Evolutionary conservation across 2,113 vertebrate species (phyloP).

Genomic region (Ceratotherium simum): DNA sequence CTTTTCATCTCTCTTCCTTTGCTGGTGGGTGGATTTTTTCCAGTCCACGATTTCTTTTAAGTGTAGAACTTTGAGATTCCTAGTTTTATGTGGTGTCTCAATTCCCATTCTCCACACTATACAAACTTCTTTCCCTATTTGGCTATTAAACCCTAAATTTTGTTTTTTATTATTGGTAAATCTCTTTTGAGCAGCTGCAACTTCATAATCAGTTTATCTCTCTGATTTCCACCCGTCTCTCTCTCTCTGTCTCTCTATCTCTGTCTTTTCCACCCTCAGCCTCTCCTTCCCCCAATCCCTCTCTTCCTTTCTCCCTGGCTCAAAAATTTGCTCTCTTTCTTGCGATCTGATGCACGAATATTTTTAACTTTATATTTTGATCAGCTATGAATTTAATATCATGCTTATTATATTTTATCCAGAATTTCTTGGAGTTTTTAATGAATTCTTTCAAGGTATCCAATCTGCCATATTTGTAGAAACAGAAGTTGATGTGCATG

Average conservation of each 20-base stretch:
- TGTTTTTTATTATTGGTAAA: not conserved
- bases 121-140: not conserved
- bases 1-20: not conserved
- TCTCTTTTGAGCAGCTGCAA: not conserved
- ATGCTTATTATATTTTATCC: constrained; percentile 1
- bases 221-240: not conserved
- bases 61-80: not conserved
- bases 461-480: not conserved
- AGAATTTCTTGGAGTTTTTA: constrained; percentile 5
- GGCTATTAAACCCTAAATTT: not conserved
- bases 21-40: not conserved
- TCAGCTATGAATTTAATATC: not conserved
- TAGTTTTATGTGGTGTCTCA: not conserved
- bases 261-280: not conserved
- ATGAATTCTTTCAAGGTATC: not conserved
- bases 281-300: not conserved
- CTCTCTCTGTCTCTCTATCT: not conserved
- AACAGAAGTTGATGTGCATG: not conserved
- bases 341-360: not conserved
- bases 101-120: not conserved
- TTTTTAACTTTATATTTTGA: constrained; percentile 16
- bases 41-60: not conserved
- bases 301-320: not conserved
- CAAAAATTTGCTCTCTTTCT: not conserved
- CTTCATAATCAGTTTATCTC: not conserved